Percentiles rank a stretch among this genome's conserved stretches.
Evolutionary conservation across 2,797 vertebrate genomes (phyloP).

Genomic region (Onychomys leucogaster): DNA sequence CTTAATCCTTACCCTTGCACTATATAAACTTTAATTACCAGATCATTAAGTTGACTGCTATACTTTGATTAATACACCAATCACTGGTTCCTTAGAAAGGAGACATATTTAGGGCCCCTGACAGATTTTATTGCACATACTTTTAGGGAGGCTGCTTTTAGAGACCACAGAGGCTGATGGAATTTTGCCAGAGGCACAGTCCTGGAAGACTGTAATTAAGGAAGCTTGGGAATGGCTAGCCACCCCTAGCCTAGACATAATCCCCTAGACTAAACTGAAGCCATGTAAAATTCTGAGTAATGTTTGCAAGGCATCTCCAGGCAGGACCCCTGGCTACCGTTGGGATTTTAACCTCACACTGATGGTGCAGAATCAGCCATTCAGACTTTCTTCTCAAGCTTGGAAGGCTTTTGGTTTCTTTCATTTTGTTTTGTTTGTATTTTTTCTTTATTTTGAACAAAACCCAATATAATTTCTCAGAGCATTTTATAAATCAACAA

Average conservation of each 20-base stretch:
- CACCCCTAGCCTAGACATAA: constrained; percentile 31
- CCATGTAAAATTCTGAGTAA: constrained; percentile 51
- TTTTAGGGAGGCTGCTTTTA: constrained; percentile 40
- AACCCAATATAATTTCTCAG: neutral
- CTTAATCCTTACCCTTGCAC: constrained; percentile 55
- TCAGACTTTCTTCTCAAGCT: neutral
- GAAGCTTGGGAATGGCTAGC: constrained; percentile 23
- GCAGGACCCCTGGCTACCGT: neutral
- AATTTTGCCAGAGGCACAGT: constrained; percentile 8
- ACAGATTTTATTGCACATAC: constrained; percentile 16
- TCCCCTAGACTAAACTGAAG: constrained; percentile 54
- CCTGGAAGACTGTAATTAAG: constrained; percentile 45
- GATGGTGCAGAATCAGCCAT: neutral
- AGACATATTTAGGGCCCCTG: constrained; percentile 51
- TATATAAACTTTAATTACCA: constrained; percentile 71
- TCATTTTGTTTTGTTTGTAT: neutral
- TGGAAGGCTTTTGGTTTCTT: neutral
- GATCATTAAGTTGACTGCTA: constrained; percentile 44
- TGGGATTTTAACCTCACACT: neutral
- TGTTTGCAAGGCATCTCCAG: constrained; percentile 14
- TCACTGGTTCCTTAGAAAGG: constrained; percentile 46
- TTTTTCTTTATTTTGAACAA: neutral
- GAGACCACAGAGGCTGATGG: constrained; percentile 52
- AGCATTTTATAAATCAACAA: neutral
- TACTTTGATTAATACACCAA: constrained; percentile 59